Evolutionary conservation across 92 coral and sea anemone species (phyloP), one percentile per base, ranked within the genome.

Genomic region (Zoanthus sociatus): DNA sequence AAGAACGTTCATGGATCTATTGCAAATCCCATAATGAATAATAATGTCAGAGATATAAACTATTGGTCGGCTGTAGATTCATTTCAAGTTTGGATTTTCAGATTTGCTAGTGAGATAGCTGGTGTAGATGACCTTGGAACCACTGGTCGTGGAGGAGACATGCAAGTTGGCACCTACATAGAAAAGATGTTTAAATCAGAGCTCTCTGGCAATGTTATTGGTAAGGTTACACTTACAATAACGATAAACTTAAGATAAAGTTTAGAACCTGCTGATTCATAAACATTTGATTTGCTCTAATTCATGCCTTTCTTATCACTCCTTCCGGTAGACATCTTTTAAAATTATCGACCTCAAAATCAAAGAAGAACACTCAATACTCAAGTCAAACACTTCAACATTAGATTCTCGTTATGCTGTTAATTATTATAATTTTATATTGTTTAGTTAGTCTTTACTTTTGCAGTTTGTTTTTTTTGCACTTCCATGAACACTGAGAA

Each of bases 141-240:
- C 60, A 97, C 99, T 50, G 99, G 99, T 9, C 94, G 99, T 83
- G 99, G 99, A 73, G 94, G 93, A 72, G 98, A 95, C 84, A 97
- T 97, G 99, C 99, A 97, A 91, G 99, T 97, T 74, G 99, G 99
- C 11, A 97, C 99, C 18, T 97, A 97, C 88, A 88, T 97, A 60
- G 99, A 97, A 89, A 97, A 97, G 93, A 97, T 97, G 99, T 95
- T 97, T 82, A 97, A 95, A 84, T 97, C 99, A 14, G 99, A 97
- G 83, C 88, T 97, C 30, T 97, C 99, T 56, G 99, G 99, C 46
- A 97, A 97, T 95, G 96, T 97, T 46, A 92, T 97, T 75, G 99
- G 99, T 97, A 92, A 18, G 67, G 54, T 9, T 16, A 33, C 26
- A 26, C 1, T 32, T 1, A 46, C 48, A 14, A 71, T 17, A 33